Percentiles rank a stretch among this genome's conserved stretches.
Evolutionary conservation across 2,113 vertebrate species (phyloP).

Genomic region (Tautogolabrus adspersus): DNA sequence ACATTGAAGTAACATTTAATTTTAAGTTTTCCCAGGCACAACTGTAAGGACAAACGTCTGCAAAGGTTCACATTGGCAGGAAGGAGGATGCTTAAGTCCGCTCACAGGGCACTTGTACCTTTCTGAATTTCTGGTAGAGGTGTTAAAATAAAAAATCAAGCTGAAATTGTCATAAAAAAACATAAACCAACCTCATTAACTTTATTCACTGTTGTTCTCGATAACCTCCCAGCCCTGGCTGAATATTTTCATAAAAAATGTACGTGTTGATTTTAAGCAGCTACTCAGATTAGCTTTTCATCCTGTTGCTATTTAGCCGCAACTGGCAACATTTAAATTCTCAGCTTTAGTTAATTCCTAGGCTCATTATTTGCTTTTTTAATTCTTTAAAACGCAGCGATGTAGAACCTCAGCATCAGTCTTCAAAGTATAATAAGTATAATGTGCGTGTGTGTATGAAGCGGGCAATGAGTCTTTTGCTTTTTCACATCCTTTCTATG

Average conservation of each 20-base stretch:
- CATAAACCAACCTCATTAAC: not conserved
- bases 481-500: not conserved
- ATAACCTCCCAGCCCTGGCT: not conserved
- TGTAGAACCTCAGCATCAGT: not conserved
- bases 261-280: slow-evolving; percentile 1
- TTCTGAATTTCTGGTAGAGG: not conserved
- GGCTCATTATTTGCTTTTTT: slow-evolving; percentile 3
- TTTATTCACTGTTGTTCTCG: not conserved
- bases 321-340: slow-evolving; percentile 18
- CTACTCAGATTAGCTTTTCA: not conserved
- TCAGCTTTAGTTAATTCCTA: slow-evolving; percentile 18
- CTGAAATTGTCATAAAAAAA: not conserved
- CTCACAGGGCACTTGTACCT: not conserved
- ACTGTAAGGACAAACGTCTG: not conserved
- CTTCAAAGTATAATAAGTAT: not conserved
- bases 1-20: slow-evolving; percentile 3
- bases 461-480: not conserved
- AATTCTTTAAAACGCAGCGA: not conserved
- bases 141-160: not conserved
- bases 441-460: not conserved
- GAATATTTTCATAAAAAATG: too few relatives aligned
- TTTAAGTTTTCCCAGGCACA: slow-evolving; percentile 1
- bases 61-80: not conserved
- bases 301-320: not conserved
- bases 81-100: not conserved